Base-by-base conservation (phyloP, 92 coral and sea anemone species). In the Palythoa caribaeorum region DNA sequence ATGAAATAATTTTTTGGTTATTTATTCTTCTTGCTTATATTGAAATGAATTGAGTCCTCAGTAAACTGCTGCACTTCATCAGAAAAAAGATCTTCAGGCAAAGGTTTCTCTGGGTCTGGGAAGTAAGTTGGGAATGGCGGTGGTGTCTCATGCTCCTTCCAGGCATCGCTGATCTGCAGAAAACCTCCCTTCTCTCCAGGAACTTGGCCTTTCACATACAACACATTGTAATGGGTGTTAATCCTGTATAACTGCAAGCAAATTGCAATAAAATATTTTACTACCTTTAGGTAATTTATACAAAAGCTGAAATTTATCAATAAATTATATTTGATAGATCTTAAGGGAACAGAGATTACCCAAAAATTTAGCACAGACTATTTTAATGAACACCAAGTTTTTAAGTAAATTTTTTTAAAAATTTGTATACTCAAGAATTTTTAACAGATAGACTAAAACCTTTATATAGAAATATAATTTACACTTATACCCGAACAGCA, bases 101-200 rank as follows among this genome's bases (percentile, higher is more conserved):
- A 66, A 19, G 97, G 93, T 48, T 93, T 93, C 44, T 94, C 87
- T 9, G 87, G 86, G 59, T 95, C 94, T 21, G 97, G 97, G 62
- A 95, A 92, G 70, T 92, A 95, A 50, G 99, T 97, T 62, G 99
- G 99, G 90, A 94, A 97, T 54, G 99, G 99, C 40, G 99, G 98
- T 38, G 99, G 93, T 19, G 76, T 88, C 38, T 88, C 77, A 65
- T 94, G 97, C 39, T 87, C 89, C 77, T 92, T 93, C 94, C 96
- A 92, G 28, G 98, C 94, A 70, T 97, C 99, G 0, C 92, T 62
- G 65, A 97, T 92, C 83, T 88, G 84, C 12, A 97, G 88, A 68
- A 89, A 90, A 38, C 96, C 98, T 10, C 99, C 99, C 72, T 89
- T 92, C 38, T 94, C 85, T 28, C 99, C 99, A 6, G 99, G 99